A percentile compares a stretch with the other conserved stretches of the same genome.
Conservation (phyloP, 2,113 vertebrate genomes). For the Choloepus hoffmanni region DNA sequence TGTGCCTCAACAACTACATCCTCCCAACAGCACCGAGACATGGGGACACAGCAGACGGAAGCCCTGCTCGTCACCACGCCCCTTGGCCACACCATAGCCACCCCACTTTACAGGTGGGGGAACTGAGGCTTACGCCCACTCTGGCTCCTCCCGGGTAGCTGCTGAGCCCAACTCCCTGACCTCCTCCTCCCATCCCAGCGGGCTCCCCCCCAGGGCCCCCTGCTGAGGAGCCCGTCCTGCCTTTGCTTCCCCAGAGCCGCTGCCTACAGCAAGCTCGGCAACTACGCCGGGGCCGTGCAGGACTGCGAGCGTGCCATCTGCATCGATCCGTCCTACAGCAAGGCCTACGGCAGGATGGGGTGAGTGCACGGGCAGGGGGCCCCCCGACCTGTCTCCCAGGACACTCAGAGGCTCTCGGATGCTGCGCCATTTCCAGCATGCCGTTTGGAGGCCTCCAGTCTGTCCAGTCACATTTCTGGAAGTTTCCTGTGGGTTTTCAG, state of each 20-base stretch:
- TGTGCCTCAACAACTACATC: too few species aligned
- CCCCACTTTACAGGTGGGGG: background rate
- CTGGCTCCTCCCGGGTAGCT: too few species aligned
- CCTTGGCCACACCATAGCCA: accelerated
- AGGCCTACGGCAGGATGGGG: slow-evolving; percentile 99
- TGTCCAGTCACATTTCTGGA: too few species aligned
- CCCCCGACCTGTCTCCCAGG: too few species aligned
- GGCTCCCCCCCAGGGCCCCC: background rate
- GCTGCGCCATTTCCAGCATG: too few species aligned
- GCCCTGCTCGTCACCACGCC: accelerated
- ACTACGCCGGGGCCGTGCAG: slow-evolving; percentile 94
- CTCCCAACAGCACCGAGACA: background rate
- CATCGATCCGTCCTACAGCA: slow-evolving; percentile 97
- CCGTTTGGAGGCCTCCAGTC: too few species aligned
- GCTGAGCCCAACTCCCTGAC: background rate
- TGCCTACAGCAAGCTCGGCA: slow-evolving; percentile 96
- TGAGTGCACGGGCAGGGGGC: slow-evolving; percentile 72
- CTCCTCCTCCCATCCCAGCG: background rate
- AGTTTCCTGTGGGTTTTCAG: too few species aligned
- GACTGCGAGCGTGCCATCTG: slow-evolving; percentile 96
- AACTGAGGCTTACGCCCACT: background rate
- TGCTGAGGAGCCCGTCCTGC: background rate
- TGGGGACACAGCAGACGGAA: background rate
- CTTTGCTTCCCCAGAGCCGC: slow-evolving; percentile 90
- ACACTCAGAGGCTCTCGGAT: too few species aligned